Percentiles rank a stretch among this genome's conserved stretches.
These are phyloP conservation scores for Monarcha castaneiventris DNA, from an alignment of 2,113 vertebrate species.

Conservation along the genomic window DNA sequence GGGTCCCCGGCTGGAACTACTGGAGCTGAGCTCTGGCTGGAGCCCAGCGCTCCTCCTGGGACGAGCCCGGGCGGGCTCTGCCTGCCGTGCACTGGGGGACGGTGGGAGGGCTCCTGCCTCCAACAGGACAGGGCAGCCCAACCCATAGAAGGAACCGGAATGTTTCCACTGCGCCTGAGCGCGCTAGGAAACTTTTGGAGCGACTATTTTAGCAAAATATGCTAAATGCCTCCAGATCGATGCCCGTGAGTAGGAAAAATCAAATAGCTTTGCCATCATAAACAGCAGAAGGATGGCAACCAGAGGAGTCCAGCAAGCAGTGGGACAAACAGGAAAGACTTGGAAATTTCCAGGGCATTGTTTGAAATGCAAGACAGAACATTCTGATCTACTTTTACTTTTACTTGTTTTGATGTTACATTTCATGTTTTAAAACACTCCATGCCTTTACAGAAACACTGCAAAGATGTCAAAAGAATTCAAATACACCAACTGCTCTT, in stretches of 20 bases:
- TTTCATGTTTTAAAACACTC: conserved; percentile 45
- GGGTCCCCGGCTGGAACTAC: conserved; percentile 3
- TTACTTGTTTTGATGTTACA: conserved; percentile 53
- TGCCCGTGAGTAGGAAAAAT: conserved; percentile 37
- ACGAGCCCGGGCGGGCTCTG: background rate
- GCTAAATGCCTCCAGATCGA: conserved; percentile 54
- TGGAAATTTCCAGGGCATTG: conserved; percentile 57
- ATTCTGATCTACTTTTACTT: conserved; percentile 58
- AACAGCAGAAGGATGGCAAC: conserved; percentile 40
- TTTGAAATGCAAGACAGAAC: conserved; percentile 44
- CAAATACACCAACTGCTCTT: conserved; percentile 18
- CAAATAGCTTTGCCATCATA: conserved; percentile 15
- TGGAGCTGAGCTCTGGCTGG: conserved; percentile 20
- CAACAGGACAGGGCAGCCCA: background rate
- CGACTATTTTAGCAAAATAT: conserved; percentile 4
- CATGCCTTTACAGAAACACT: conserved; percentile 17
- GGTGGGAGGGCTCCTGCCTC: background rate
- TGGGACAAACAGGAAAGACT: conserved; percentile 44
- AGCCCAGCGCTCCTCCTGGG: background rate
- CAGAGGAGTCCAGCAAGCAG: background rate
- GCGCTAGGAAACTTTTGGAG: conserved; percentile 11
- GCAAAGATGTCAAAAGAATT: conserved; percentile 12
- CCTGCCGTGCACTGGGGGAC: background rate
- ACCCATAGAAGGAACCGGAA: background rate
- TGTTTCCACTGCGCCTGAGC: conserved; percentile 31